Conservation (phyloP, 2,113 vertebrate genomes). For the Montifringilla adamsi region DNA sequence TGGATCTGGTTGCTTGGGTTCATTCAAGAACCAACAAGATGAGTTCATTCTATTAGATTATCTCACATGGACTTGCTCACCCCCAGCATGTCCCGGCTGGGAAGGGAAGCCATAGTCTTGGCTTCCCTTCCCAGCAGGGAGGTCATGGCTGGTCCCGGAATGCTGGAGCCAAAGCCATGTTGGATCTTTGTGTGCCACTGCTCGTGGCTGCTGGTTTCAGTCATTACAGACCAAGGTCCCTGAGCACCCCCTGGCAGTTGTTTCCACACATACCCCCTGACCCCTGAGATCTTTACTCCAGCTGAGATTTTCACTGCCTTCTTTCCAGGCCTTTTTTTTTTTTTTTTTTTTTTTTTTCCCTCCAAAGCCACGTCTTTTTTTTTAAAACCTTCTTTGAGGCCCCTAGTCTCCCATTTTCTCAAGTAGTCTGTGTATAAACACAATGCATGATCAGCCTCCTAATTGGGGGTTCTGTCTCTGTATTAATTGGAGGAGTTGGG, state of each 20-base stretch:
- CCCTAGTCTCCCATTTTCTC: not conserved
- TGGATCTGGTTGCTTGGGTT: not conserved
- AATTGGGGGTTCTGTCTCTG: not conserved
- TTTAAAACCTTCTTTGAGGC: not conserved
- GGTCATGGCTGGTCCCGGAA: not conserved
- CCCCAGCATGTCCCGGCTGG: not conserved
- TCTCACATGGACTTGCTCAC: fast-evolving
- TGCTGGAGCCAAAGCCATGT: not conserved
- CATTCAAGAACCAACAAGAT: not conserved
- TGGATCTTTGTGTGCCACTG: not conserved
- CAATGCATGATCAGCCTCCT: constrained; percentile 8
- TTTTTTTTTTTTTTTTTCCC: not conserved
- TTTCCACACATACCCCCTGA: not conserved
- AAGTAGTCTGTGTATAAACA: not conserved
- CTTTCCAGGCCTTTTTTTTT: not conserved
- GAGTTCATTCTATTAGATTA: not conserved
- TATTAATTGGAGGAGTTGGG: constrained; percentile 9
- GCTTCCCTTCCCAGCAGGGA: not conserved
- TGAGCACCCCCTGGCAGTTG: not conserved
- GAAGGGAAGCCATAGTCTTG: not conserved
- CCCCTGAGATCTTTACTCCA: not conserved
- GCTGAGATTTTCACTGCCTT: not conserved
- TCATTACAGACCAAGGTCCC: not conserved
- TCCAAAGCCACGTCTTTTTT: not conserved
- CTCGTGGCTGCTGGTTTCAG: fast-evolving